A percentile compares a stretch with the other conserved stretches of the same genome.
Conservation (phyloP, 1,140 invertebrate species). For the Achatina immaculata region DNA sequence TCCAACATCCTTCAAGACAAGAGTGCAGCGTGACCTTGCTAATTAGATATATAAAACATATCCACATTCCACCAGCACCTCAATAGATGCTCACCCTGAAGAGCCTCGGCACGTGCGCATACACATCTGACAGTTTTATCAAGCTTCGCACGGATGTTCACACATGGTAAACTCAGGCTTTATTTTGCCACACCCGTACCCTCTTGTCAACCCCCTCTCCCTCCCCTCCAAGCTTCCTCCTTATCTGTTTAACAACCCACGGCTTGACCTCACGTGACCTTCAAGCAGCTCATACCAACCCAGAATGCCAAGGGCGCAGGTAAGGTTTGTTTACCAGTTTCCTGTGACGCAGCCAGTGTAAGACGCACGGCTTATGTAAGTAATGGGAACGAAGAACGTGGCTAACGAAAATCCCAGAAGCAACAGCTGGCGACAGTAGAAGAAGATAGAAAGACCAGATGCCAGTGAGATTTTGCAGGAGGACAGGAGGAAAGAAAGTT, state of each 20-base stretch:
- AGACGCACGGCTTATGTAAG: not conserved
- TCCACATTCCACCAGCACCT: not conserved
- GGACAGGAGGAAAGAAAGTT: not conserved
- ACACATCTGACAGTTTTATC: not conserved
- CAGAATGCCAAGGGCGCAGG: slow-evolving; percentile 21
- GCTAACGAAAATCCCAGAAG: not conserved
- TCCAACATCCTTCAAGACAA: too few species aligned
- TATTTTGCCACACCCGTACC: not conserved
- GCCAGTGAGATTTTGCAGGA: not conserved
- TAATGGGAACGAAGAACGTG: not conserved
- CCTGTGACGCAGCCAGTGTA: slow-evolving; percentile 18
- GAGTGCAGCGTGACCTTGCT: not conserved
- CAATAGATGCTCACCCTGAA: not conserved
- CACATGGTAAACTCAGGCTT: not conserved
- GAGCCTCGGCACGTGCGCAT: not conserved
- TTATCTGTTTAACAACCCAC: slow-evolving; percentile 8
- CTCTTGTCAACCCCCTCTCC: not conserved
- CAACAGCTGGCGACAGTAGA: slow-evolving; percentile 8
- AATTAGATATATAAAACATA: not conserved
- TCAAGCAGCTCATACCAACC: slow-evolving; percentile 10
- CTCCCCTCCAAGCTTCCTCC: not conserved
- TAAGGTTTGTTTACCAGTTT: slow-evolving; percentile 32
- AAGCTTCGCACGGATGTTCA: not conserved
- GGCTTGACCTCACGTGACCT: slow-evolving; percentile 12
- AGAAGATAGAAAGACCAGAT: slow-evolving; percentile 2